A percentile compares a stretch with the other conserved stretches of the same genome.
Evolutionary conservation across 2,797 vertebrate genomes (phyloP).

Genomic region (Meriones psammophilus): DNA sequence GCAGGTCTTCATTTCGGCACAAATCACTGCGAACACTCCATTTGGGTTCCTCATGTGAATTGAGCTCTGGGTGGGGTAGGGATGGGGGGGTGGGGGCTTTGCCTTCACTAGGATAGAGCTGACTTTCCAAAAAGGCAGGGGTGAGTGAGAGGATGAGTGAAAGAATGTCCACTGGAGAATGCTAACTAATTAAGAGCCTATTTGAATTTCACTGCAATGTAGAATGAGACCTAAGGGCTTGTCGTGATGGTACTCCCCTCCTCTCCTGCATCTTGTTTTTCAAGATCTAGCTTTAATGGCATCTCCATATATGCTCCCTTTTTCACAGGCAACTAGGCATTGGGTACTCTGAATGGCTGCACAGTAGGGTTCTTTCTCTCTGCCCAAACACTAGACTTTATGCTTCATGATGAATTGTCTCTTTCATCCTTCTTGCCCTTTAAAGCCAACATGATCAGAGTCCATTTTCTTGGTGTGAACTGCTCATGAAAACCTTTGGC

Average conservation of each 20-base stretch:
- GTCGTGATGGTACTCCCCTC: background rate
- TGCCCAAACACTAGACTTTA: background rate
- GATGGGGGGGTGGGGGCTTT: background rate
- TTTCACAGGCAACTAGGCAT: too few relatives aligned
- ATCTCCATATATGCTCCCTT: background rate
- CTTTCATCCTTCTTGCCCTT: background rate
- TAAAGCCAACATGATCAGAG: background rate
- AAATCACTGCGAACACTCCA: background rate
- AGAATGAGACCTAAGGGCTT: background rate
- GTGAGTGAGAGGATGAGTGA: background rate
- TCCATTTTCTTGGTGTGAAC: background rate
- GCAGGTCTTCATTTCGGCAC: background rate
- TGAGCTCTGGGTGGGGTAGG: too few relatives aligned
- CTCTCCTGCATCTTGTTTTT: background rate
- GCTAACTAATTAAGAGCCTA: background rate
- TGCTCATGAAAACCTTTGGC: background rate
- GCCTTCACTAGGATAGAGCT: background rate
- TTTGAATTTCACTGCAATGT: background rate
- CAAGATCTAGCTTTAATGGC: background rate
- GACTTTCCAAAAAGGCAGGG: background rate
- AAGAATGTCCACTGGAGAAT: background rate
- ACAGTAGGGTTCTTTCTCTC: background rate
- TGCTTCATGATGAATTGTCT: fast-evolving
- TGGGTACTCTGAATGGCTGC: background rate
- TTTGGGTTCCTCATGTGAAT: background rate